phyloP scores from a whole-genome alignment of 1,140 invertebrate species.

The Nebria ingens region DNA sequence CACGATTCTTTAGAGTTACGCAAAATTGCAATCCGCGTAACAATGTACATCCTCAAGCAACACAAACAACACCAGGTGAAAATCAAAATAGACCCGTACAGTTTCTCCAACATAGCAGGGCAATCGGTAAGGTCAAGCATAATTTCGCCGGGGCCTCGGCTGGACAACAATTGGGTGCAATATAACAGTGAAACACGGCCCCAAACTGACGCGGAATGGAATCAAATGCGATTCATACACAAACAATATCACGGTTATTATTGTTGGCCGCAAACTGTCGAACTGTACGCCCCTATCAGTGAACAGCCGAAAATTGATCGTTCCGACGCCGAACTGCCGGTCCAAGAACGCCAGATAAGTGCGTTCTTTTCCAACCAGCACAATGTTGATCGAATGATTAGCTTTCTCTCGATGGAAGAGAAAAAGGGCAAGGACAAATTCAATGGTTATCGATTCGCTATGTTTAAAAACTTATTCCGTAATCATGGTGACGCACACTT shows the following conservation, averaged over 20 bases:
- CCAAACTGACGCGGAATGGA: conserved; percentile 59
- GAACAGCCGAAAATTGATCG: conserved; percentile 42
- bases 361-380: conserved; percentile 57
- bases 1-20: conserved; percentile 68
- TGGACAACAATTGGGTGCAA: conserved; percentile 64
- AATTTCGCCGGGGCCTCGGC: conserved; percentile 40
- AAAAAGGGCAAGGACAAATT: conserved; percentile 79
- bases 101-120: conserved; percentile 20
- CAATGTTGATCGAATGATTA: conserved; percentile 63
- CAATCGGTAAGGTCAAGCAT: conserved; percentile 16
- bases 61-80: conserved; percentile 61
- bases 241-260: conserved; percentile 68
- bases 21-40: conserved; percentile 51
- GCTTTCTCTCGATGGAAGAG: conserved; percentile 73
- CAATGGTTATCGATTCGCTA: conserved; percentile 46
- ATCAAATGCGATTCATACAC: conserved; percentile 55
- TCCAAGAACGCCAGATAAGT: conserved; percentile 42
- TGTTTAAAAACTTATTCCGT: conserved; percentile 73
- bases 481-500: conserved; percentile 63
- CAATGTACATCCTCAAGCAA: conserved; percentile 64
- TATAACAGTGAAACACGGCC: conserved; percentile 52
- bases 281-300: conserved; percentile 49
- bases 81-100: conserved; percentile 31
- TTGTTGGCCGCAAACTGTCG: conserved; percentile 60
- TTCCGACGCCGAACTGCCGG: conserved; percentile 27